Evolutionary conservation across 2,888 invertebrate genomes (phyloP).

Genomic region (Blera fallax): DNA sequence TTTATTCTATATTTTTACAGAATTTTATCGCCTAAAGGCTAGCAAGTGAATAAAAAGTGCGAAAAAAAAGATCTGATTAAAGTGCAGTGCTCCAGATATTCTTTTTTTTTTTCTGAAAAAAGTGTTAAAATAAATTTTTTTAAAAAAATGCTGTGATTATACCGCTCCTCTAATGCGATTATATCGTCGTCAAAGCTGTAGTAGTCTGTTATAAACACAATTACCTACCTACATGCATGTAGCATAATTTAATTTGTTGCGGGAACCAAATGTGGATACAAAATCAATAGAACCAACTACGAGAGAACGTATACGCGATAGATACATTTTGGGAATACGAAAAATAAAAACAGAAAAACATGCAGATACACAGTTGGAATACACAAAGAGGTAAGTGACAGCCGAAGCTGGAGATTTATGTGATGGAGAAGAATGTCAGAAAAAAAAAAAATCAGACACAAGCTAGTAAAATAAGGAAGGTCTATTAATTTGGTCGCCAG

Average conservation of each 20-base stretch:
- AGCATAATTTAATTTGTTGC: conserved; percentile 66
- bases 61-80: background rate
- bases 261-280: conserved; percentile 54
- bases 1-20: background rate
- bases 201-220: background rate
- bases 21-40: conserved; percentile 9
- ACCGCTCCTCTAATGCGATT: conserved; percentile 49
- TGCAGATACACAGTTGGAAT: conserved; percentile 59
- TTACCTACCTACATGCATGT: background rate
- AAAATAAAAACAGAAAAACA: conserved; percentile 35
- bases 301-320: conserved; percentile 5
- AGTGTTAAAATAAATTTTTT: background rate
- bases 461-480: background rate
- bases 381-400: conserved; percentile 61
- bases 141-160: conserved; percentile 38
- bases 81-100: conserved; percentile 29
- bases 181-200: conserved; percentile 19
- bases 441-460: too few relatives aligned
- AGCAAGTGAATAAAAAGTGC: background rate
- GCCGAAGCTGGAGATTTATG: background rate
- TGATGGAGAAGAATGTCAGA: background rate
- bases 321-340: conserved; percentile 41
- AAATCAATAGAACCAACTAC: conserved; percentile 58
- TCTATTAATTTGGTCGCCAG: background rate
- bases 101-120: too few relatives aligned